Evolutionary conservation across 2,113 vertebrate genomes (phyloP).

Genomic region (Aphelocoma coerulescens): DNA sequence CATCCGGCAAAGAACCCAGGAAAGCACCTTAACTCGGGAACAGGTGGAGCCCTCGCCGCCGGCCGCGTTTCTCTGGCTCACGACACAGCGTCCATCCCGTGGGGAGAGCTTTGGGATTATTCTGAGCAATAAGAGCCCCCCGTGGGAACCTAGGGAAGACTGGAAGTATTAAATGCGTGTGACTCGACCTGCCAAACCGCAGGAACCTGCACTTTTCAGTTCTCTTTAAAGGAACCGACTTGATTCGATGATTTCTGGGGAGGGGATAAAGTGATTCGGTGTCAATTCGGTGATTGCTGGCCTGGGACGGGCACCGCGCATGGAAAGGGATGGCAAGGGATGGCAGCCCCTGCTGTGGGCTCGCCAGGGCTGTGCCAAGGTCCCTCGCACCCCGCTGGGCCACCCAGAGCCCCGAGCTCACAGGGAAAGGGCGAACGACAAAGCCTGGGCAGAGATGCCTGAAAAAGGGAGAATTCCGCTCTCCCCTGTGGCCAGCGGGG

Average conservation of each 20-base stretch:
- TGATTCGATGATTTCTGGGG: background rate
- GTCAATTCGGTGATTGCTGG: background rate
- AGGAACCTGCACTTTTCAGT: constrained; percentile 25
- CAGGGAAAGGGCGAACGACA: accelerated
- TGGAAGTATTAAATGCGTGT: background rate
- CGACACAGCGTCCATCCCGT: accelerated
- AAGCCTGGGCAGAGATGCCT: background rate
- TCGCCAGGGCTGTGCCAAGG: background rate
- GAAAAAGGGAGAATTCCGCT: background rate
- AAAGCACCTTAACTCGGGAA: constrained; percentile 36
- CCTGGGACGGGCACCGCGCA: accelerated
- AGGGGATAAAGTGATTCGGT: background rate
- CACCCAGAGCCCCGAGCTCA: accelerated
- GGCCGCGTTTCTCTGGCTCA: background rate
- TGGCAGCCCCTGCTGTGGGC: background rate
- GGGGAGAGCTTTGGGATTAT: background rate
- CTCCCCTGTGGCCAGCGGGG: background rate
- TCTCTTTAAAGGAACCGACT: background rate
- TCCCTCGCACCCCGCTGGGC: background rate
- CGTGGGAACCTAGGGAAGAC: background rate
- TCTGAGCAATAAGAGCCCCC: constrained; percentile 11
- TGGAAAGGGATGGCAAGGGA: background rate
- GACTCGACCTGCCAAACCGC: background rate
- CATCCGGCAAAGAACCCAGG: background rate
- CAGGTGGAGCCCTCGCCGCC: background rate